Conservation (phyloP, 2,797 vertebrate genomes). For the Xenopus petersii region DNA sequence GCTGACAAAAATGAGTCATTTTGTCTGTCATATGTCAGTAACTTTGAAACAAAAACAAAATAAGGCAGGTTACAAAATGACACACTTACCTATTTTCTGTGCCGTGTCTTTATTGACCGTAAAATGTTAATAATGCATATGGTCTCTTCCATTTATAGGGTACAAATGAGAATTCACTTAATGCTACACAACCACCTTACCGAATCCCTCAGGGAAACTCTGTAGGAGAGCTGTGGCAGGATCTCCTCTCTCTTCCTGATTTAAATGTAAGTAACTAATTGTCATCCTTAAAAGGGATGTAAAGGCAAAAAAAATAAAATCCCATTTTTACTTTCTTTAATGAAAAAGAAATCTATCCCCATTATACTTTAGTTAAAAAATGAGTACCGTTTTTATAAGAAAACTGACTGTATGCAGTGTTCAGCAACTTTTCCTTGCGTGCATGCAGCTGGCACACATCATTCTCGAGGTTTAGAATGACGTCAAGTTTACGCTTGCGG, state of each 20-base stretch:
- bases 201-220: constrained; percentile 40
- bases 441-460: constrained; percentile 75
- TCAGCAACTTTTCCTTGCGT: constrained; percentile 73
- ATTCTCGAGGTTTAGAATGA: constrained; percentile 79
- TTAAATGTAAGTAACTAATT: constrained; percentile 58
- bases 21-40: background rate
- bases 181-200: background rate
- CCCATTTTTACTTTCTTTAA: too few relatives aligned
- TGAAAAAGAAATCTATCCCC: too few relatives aligned
- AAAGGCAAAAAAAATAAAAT: too few relatives aligned
- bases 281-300: background rate
- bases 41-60: too few relatives aligned
- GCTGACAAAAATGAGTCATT: background rate
- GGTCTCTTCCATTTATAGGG: constrained; percentile 2
- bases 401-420: constrained; percentile 7
- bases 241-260: constrained; percentile 64
- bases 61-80: too few relatives aligned
- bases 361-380: too few relatives aligned
- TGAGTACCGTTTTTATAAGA: too few relatives aligned
- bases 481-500: constrained; percentile 81
- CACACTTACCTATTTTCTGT: too few relatives aligned
- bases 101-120: background rate
- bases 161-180: constrained; percentile 40
- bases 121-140: too few relatives aligned
- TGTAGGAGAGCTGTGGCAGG: constrained; percentile 64